These are phyloP conservation scores for Drosophila kikkawai DNA, from an alignment of 1,140 invertebrate species.

Conservation along the genomic window DNA sequence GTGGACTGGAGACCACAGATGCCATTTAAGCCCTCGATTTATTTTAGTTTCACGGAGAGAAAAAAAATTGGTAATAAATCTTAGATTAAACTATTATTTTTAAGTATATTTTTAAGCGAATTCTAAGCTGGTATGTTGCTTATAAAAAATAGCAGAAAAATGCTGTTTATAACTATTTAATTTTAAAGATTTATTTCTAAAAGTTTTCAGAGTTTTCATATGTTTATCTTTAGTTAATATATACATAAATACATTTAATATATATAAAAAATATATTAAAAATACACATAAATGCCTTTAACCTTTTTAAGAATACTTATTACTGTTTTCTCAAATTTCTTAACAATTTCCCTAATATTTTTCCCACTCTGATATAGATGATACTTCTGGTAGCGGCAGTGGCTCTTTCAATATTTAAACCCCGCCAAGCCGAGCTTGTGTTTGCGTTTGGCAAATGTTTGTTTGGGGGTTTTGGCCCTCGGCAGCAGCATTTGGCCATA, in stretches of 20 bases:
- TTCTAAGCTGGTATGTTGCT: background rate
- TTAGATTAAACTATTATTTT: background rate
- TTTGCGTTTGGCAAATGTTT: conserved; percentile 32
- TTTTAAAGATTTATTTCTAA: too few species aligned
- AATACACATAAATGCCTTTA: too few species aligned
- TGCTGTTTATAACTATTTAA: background rate
- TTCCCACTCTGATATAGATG: conserved; percentile 12
- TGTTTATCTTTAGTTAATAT: too few species aligned
- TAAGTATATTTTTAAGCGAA: background rate
- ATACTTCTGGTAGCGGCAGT: conserved; percentile 16
- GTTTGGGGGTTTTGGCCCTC: conserved; percentile 37
- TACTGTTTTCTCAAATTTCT: too few species aligned
- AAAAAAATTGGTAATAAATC: background rate
- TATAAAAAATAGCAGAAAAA: background rate
- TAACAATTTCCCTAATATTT: background rate
- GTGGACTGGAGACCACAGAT: conserved; percentile 8
- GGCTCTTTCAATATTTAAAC: conserved; percentile 24
- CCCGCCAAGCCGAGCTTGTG: background rate
- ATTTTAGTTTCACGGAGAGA: conserved; percentile 1
- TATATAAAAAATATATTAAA: background rate
- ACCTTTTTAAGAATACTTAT: background rate
- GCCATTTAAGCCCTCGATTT: conserved; percentile 14
- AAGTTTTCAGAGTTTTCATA: too few species aligned
- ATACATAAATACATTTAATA: too few species aligned
- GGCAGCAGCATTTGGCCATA: conserved; percentile 39